Base-by-base conservation (phyloP, 2,888 invertebrate genomes). In the Athrips mouffetella region DNA sequence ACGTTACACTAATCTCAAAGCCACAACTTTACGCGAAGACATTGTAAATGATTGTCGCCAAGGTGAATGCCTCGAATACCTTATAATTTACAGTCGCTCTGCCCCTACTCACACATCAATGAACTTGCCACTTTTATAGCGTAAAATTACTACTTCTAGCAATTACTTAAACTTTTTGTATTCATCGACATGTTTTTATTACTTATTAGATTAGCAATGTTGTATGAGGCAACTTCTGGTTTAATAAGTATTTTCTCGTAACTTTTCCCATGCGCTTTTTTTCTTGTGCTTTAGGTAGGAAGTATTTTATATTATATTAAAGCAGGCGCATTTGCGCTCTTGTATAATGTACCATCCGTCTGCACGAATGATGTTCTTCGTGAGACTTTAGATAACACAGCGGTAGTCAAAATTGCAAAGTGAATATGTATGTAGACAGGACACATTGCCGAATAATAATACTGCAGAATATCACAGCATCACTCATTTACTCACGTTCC, bases 401-500 rank as follows among this genome's bases (percentile, higher is more conserved):
- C n/a, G n/a, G n/a, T n/a, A n/a, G n/a, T n/a, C n/a, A 27, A 27
- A 27, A 27, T 8, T 10, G n/a, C n/a, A 27, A 27, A 10, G n/a
- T 10, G 8, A 27, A 27, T 27, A 27, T 27, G 7, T 27, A 10
- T 27, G 7, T 8, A 4, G 10, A 27, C 8, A 27, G 7, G n/a
- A 27, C n/a, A 27, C 27, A 7, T 5, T 5, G 27, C 2, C 7
- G 37, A n/a, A 16, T 25, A 29, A 13, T 10, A 30, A 44, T 15
- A 31, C 44, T 20, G 0, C 44, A 56, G 47, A 56, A 48, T 80
- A 85, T 84, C 86, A 85, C 86, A 85, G 82, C 69, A 75, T 61
- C 76, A 79, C 70, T 69, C 79, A 80, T 81, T 84, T 82, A 80
- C 74, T 82, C 70, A 58, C 62, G 55, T 62, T 58, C 57, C 49